phyloP scores from a whole-genome alignment of 2,888 invertebrate genomes.

The Thumatha senex region DNA sequence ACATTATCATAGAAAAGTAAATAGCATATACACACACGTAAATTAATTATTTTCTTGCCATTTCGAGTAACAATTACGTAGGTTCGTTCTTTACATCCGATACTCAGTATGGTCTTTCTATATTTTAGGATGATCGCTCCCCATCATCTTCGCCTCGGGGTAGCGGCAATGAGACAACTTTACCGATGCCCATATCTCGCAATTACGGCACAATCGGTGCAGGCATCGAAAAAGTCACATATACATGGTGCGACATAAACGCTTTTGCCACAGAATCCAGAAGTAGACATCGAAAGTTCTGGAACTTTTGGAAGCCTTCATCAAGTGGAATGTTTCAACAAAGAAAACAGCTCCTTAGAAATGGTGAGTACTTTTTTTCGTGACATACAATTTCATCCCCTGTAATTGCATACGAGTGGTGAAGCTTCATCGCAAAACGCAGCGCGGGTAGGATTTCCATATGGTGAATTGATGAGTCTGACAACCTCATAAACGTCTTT shows the following conservation, averaged over 20 bases:
- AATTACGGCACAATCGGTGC: slow-evolving; percentile 70
- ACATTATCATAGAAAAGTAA: no score
- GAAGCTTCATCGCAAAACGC: no score
- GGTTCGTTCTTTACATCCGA: no score
- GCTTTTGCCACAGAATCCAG: slow-evolving; percentile 86
- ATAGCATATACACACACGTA: no score
- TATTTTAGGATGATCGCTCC: slow-evolving; percentile 49
- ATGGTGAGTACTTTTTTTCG: slow-evolving; percentile 75
- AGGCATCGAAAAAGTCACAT: slow-evolving; percentile 83
- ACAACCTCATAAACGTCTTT: no score
- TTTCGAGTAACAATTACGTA: no score
- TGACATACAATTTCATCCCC: neutral
- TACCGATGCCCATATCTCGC: slow-evolving; percentile 54
- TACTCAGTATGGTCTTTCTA: neutral
- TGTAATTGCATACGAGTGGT: no score
- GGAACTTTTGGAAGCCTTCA: slow-evolving; percentile 73
- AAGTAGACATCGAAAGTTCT: slow-evolving; percentile 64
- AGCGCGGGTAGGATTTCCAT: no score
- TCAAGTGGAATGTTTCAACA: slow-evolving; percentile 69
- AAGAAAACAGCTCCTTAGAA: slow-evolving; percentile 89
- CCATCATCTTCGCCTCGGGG: slow-evolving; percentile 58
- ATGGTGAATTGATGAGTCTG: no score
- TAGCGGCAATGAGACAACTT: slow-evolving; percentile 60
- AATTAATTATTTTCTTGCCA: no score
- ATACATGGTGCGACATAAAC: slow-evolving; percentile 91